Base-by-base conservation (phyloP, 2,113 vertebrate species). In the Hymenochirus boettgeri region DNA sequence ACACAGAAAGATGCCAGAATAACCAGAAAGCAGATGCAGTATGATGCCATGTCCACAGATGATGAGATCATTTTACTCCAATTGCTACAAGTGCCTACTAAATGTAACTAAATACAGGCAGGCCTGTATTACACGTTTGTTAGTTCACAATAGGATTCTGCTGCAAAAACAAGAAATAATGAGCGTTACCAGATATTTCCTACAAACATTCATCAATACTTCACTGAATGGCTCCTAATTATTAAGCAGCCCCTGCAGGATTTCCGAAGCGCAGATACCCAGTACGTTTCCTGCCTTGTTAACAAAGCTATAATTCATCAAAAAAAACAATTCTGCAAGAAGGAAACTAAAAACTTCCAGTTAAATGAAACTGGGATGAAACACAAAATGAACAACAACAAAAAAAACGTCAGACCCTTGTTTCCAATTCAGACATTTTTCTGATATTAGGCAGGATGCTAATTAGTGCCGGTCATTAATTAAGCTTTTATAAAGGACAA, bases 401-500 rank as follows among this genome's bases (percentile, higher is more conserved):
- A n/a, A n/a, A n/a, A n/a, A n/a, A n/a, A n/a, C n/a, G n/a, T n/a
- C 2, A 50, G 5, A 57, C 37, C 50, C 24, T 45, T 13, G 4
- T 26, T 5, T 22, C 9, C 11, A 22, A 21, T 2, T 2, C 18
- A 22, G 10, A 12, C 0, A 8, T 70, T 79, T 77, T 80, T 83
- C 80, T 84, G 82, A 82, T 61, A 78, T 76, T 37, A 79, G 31
- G 71, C 3, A 73, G 26, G 18, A 67, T 65, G 71, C 77, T 77
- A 81, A 83, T 86, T 81, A 82, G 65, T 51, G 57, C 26, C 76
- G 72, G 70, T 77, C 75, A 79, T 84, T 82, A 82, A 82, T 84
- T 82, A 79, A 80, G 70, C 47, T 76, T 81, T 75, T 72, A 79
- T 76, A 81, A 71, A 63, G 72, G 59, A 76, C 72, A 80, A 85